Conservation (phyloP, 2,113 vertebrate genomes). For the Okapia johnstoni region DNA sequence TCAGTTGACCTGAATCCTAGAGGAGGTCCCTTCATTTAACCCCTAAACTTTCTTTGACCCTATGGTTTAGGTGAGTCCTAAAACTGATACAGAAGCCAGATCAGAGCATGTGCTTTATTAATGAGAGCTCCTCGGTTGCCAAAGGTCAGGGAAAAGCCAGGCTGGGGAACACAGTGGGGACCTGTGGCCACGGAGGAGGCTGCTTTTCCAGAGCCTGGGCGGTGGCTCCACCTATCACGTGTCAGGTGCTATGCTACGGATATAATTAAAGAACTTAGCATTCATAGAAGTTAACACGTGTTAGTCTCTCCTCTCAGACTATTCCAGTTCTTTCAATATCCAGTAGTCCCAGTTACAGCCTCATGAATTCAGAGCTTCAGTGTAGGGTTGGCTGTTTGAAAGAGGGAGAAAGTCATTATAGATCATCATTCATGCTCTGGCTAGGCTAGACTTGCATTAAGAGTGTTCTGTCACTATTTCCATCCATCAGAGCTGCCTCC, state of each 20-base stretch:
- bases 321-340: not conserved
- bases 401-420: not conserved
- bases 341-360: not conserved
- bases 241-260: not conserved
- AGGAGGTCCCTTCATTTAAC: not conserved
- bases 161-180: not conserved
- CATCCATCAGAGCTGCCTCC: not conserved
- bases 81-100: not conserved
- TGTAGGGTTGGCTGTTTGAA: not conserved
- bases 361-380: not conserved
- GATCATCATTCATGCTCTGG: not conserved
- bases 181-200: not conserved
- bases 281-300: not conserved
- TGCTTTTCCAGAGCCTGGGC: not conserved
- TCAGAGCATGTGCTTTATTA: not conserved
- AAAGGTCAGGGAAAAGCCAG: not conserved
- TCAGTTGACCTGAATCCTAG: not conserved
- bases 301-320: not conserved
- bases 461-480: not conserved
- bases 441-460: not conserved
- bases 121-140: not conserved
- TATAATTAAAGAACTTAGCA: constrained; percentile 46
- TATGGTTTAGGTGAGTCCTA: not conserved
- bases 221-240: not conserved
- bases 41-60: not conserved